Percentiles rank a stretch among this genome's conserved stretches.
Conservation (phyloP, 1,140 invertebrate species). For the Drosophila tristis region DNA sequence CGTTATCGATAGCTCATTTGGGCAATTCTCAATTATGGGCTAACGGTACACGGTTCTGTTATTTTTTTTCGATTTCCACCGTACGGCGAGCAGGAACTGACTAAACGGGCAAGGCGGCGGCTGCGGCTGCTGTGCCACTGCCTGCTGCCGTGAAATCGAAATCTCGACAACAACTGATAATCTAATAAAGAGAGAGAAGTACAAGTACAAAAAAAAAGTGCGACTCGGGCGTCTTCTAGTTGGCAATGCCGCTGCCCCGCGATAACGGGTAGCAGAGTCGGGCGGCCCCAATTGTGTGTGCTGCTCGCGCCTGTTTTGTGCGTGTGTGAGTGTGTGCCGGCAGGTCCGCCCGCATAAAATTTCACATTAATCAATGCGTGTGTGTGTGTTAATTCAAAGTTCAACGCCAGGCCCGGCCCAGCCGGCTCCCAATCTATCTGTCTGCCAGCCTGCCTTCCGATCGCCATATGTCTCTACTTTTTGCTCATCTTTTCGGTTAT, state of each 20-base stretch:
- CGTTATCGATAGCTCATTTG: conserved; percentile 42
- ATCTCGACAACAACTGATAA: conserved; percentile 79
- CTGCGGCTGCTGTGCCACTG: conserved; percentile 36
- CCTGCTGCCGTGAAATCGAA: conserved; percentile 60
- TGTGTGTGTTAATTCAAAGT: conserved; percentile 40
- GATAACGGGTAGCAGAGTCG: conserved; percentile 47
- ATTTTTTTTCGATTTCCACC: conserved; percentile 49
- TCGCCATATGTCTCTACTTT: conserved; percentile 45
- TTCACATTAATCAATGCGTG: conserved; percentile 54
- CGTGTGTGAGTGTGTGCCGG: conserved; percentile 15
- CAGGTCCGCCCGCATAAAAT: conserved; percentile 71
- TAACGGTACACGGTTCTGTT: conserved; percentile 9
- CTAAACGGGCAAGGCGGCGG: conserved; percentile 46
- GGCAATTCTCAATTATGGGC: too few relatives aligned
- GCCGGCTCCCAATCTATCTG: conserved; percentile 2
- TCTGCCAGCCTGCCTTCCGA: conserved; percentile 35
- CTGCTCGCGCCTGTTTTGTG: neutral
- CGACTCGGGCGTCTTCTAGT: conserved; percentile 50
- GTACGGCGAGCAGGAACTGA: conserved; percentile 75
- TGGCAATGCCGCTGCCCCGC: conserved; percentile 26
- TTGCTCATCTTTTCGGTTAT: conserved; percentile 25
- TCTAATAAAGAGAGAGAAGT: conserved; percentile 45
- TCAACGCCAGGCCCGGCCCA: conserved; percentile 19
- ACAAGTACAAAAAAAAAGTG: conserved; percentile 43
- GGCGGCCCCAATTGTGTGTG: conserved; percentile 61